phyloP scores from a whole-genome alignment of 2,113 vertebrate species.

The Aptenodytes patagonicus region DNA sequence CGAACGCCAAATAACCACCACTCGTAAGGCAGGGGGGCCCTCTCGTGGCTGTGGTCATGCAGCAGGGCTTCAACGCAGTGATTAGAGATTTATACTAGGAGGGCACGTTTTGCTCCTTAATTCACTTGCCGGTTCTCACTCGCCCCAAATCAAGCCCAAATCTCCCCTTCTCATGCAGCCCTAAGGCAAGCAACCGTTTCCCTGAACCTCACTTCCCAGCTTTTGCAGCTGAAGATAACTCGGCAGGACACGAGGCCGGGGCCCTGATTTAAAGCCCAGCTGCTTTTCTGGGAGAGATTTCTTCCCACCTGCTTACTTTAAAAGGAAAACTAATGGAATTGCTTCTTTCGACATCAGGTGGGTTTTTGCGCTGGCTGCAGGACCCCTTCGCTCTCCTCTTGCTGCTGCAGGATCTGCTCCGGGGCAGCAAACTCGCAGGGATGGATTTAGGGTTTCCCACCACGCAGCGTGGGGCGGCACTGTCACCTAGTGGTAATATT shows the following conservation, averaged over 20 bases:
- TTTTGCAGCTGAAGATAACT: not conserved
- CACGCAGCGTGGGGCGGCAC: not conserved
- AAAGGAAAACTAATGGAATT: not conserved
- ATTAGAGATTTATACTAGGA: rapidly evolving
- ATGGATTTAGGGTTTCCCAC: not conserved
- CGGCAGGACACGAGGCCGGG: rapidly evolving
- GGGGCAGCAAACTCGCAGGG: not conserved
- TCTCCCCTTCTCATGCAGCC: not conserved
- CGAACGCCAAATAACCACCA: rapidly evolving
- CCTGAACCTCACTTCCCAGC: rapidly evolving
- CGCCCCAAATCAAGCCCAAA: not conserved
- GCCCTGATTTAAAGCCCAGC: not conserved
- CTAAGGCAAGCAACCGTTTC: too few species aligned
- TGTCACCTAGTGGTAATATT: conserved; percentile 61
- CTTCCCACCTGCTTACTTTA: not conserved
- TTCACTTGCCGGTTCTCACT: rapidly evolving
- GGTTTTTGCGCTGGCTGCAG: not conserved
- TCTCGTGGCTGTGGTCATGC: not conserved
- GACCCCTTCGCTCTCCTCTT: rapidly evolving
- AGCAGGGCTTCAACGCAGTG: rapidly evolving
- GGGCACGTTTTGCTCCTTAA: rapidly evolving
- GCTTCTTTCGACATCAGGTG: not conserved
- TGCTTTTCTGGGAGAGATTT: not conserved
- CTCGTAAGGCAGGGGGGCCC: not conserved
- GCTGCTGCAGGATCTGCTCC: not conserved